Base-by-base conservation (phyloP, 2,113 vertebrate species). In the Nibea albiflora region DNA sequence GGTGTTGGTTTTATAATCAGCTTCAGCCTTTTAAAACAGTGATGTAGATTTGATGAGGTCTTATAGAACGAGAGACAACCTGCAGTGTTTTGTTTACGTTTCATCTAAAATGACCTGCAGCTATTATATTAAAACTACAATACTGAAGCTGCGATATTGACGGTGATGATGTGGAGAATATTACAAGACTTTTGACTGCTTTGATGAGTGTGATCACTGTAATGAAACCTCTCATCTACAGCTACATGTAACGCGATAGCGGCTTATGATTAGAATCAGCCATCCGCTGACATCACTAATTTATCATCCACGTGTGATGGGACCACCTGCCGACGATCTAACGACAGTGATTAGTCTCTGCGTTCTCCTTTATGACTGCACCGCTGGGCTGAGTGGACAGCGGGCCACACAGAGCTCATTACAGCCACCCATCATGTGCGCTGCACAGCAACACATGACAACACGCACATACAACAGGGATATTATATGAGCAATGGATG, bases 351-450 rank as follows among this genome's bases (percentile, higher is more conserved):
- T 83, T 73, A 63, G 31, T 80, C 67, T 63, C 50, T 44, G 11
- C 74, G 86, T 67, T 65, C 64, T 83, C 74, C 72, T 91, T 86
- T 75, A 69, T 91, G 84, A 74, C 54, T 50, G 11, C 60, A 15
- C 35, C 17, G 53, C n/a, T 3, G 5, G 19, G 31, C 49, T 12
- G 67, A 47, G 49, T n/a, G 63, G 66, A 70, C 62, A 52, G 60
- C 12, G 44, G 57, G 68, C 73, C 68, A 72, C 58, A 28, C 75
- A 88, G 73, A 73, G 84, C 84, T 88, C 85, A 87, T 88, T 87
- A 89, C 47, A 62, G 62, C 65, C 42, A 22, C 68, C 60, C 49
- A 60, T 67, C 46, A 11, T 54, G 46, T 53, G 60, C 17, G 46
- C 65, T 66, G 20, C 69, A 31, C 60, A 3, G 28, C 56, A 68